Evolutionary conservation across 2,888 invertebrate genomes (phyloP), one percentile per base, ranked within the genome.

Genomic region (Timandra comae): DNA sequence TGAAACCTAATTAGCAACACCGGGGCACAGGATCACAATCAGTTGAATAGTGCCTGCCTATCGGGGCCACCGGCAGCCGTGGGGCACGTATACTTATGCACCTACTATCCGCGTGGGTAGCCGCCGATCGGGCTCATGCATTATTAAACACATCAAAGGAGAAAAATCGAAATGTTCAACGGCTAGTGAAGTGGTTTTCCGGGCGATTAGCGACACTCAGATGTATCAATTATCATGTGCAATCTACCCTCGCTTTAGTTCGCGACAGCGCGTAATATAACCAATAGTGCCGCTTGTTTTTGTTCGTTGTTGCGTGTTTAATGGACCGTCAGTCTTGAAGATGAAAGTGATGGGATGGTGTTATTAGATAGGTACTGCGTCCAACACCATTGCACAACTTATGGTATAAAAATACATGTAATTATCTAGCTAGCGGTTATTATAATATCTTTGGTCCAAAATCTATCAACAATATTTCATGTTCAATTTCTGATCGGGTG

Each of bases 71-170:
- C n/a, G 7, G 28, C 25, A 22, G 30, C 24, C 24, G 30, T 41
- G 27, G 16, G 16, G 16, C 16, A 16, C 16, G 27, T 23, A n/a
- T n/a, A n/a, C n/a, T 13, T 33, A 37, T 31, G 25, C 22, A 22
- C n/a, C 20, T 26, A 35, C 33, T 29, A 33, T 35, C 54, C 56
- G 43, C 57, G 52, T 56, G 57, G 43, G 53, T 55, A 49, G 46
- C 49, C 70, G 54, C 52, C 68, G 68, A 59, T 68, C 66, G 61
- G 68, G 65, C 69, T 64, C 77, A 80, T 80, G 80, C 76, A 80
- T 79, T 82, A 80, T 80, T 81, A 72, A 81, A 82, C 82, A 84
- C 81, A 82, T 84, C 84, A 84, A 84, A 84, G 82, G 80, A 84
- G 84, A 84, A 84, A 84, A 84, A 84, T 82, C 77, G 77, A 74